phyloP scores from a whole-genome alignment of 2,888 invertebrate species.

The Therioaphis trifolii region DNA sequence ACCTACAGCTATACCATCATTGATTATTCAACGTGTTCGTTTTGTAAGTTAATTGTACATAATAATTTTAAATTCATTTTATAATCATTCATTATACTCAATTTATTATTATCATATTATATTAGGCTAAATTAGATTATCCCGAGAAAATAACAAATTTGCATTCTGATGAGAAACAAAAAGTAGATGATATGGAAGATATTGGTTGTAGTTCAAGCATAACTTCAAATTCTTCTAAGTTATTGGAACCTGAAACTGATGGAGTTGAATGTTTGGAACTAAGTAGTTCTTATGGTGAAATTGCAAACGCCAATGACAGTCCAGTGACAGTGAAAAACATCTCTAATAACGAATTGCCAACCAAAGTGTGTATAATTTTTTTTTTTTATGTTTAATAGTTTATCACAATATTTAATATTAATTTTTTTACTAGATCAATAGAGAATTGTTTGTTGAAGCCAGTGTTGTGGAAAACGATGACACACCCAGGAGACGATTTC shows the following conservation, averaged over 20 bases:
- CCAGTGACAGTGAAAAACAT: background rate
- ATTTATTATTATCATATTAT: background rate
- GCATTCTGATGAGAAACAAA: background rate
- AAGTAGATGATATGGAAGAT: background rate
- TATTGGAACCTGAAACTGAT: background rate
- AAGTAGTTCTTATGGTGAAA: background rate
- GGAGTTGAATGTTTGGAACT: background rate
- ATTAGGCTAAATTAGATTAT: background rate
- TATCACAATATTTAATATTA: background rate
- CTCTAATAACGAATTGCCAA: background rate
- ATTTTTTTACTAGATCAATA: background rate
- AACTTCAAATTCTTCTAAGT: background rate
- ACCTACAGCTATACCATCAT: background rate
- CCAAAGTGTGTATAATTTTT: background rate
- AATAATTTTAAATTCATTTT: background rate
- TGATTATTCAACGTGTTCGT: slow-evolving; percentile 6
- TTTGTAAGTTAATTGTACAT: slow-evolving; percentile 25
- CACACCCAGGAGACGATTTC: background rate
- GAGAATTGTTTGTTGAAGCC: background rate
- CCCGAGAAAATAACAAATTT: background rate
- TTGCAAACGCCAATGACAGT: background rate
- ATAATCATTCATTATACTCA: background rate
- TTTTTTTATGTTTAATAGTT: background rate
- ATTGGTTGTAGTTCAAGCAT: background rate
- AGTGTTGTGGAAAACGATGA: background rate